Evolutionary conservation across 2,113 vertebrate genomes (phyloP).

Genomic region (Cervus canadensis): DNA sequence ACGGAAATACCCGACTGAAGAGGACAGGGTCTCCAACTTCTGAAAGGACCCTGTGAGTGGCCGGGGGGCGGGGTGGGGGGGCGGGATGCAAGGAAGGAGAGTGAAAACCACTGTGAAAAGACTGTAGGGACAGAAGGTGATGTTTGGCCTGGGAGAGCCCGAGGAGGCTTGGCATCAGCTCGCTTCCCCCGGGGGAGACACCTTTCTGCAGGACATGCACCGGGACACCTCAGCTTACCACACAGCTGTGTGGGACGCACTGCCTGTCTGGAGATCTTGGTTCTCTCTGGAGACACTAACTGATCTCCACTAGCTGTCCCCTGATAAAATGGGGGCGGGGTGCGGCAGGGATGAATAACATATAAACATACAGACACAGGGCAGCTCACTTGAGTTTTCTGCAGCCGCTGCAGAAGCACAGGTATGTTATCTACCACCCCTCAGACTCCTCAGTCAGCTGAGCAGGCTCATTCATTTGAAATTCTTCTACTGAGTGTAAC

Average conservation of each 20-base stretch:
- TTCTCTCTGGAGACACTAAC: background rate
- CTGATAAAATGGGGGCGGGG: background rate
- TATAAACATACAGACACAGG: background rate
- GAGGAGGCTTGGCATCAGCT: background rate
- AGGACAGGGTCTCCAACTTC: too few species aligned
- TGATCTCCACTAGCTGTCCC: background rate
- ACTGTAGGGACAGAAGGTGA: background rate
- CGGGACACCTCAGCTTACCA: background rate
- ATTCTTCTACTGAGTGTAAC: background rate
- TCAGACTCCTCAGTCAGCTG: background rate
- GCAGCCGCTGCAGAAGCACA: background rate
- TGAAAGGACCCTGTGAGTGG: background rate
- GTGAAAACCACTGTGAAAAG: background rate
- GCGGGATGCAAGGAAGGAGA: background rate
- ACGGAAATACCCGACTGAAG: background rate
- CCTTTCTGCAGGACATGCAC: background rate
- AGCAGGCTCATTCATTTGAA: background rate
- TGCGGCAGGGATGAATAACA: fast-evolving
- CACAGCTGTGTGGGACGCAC: background rate
- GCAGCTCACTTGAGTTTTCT: background rate
- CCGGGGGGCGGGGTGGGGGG: too few species aligned
- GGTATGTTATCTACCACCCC: background rate
- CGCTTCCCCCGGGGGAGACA: background rate
- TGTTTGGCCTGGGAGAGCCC: background rate
- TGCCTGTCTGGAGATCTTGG: background rate